Evolutionary conservation across 2,888 invertebrate genomes (phyloP).

Genomic region (Gymnocheta viridis): DNA sequence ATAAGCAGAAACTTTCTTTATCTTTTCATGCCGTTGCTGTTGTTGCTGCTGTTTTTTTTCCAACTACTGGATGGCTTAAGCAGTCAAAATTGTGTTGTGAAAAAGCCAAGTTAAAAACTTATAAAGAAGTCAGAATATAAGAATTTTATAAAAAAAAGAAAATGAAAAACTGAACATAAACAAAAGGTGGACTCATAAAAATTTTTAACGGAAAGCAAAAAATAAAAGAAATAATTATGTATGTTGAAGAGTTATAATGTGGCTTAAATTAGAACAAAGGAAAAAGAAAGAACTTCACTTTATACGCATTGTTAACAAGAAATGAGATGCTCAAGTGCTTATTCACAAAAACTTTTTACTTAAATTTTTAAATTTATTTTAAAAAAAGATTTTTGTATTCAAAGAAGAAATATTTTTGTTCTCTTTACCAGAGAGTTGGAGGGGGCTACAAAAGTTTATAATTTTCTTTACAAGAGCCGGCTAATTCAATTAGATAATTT

Average conservation of each 20-base stretch:
- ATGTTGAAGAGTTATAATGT: conserved; percentile 47
- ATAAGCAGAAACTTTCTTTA: conserved; percentile 31
- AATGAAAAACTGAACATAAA: conserved; percentile 18
- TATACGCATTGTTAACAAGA: conserved; percentile 1
- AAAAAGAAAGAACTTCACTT: not conserved
- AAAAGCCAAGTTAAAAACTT: conserved; percentile 30
- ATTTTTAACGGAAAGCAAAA: not conserved
- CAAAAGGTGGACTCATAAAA: conserved; percentile 34
- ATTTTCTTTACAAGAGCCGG: too few relatives aligned
- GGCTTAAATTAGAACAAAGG: conserved; percentile 14
- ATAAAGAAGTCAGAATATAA: conserved; percentile 1
- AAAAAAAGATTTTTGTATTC: not conserved
- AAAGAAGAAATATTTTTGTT: too few relatives aligned
- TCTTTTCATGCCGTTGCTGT: not conserved
- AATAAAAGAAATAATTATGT: conserved; percentile 17
- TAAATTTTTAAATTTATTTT: not conserved
- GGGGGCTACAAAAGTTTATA: too few relatives aligned
- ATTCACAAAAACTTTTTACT: not conserved
- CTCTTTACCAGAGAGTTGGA: too few relatives aligned
- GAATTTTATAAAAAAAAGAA: conserved; percentile 12
- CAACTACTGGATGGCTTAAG: conserved; percentile 21
- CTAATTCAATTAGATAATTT: too few relatives aligned
- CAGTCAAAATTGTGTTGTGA: conserved; percentile 1
- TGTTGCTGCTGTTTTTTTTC: conserved; percentile 5
- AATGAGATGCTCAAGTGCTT: not conserved